Evolutionary conservation across 2,888 invertebrate species (phyloP), one percentile per base, ranked within the genome.

Genomic region (Pyrrhosoma nymphula): DNA sequence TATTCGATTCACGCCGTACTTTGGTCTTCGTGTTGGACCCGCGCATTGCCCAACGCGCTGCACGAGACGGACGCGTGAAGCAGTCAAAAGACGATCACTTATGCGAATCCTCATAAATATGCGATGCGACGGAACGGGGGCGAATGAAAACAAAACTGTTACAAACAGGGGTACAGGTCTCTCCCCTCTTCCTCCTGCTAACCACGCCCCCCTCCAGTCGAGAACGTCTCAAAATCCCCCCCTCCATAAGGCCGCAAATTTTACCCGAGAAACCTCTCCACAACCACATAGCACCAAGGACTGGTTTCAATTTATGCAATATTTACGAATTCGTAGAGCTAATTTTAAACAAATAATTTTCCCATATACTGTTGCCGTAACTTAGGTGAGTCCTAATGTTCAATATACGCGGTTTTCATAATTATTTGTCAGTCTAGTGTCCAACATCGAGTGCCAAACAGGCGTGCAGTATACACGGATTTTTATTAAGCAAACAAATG

Each of bases 101-200:
- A 60, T 6, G 90, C 63, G 20, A 39, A 63, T 91, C 60, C 20
- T 63, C 63, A 91, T 91, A 39, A 91, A 91, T 63, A 90, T 90
- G 30, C 18, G 56, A 90, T 60, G 30, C 60, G 60, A 90, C 35
- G 63, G 56, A 91, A 91, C 91, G 63, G 63, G 90, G 90, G 56
- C 90, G 90, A 90, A 60, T 90, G 56, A 30, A 63, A 91, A 23
- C 23, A 30, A 63, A 91, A 23, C 23, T 35, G 39, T 91, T 60
- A 63, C n/a, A 88, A 91, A n/a, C n/a, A n/a, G n/a, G n/a, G n/a
- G n/a, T 39, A 90, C 60, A 23, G 90, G 90, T 90, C 60, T 56
- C 60, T 60, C 35, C 56, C 18, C 39, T 0, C 23, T 10, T 10
- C 18, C 20, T 39, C 47, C 88, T 39, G 47, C 47, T 47, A 0